A percentile compares a stretch with the other conserved stretches of the same genome.
These are phyloP conservation scores for Idaea straminata DNA, from an alignment of 2,888 invertebrate species.

Conservation along the genomic window DNA sequence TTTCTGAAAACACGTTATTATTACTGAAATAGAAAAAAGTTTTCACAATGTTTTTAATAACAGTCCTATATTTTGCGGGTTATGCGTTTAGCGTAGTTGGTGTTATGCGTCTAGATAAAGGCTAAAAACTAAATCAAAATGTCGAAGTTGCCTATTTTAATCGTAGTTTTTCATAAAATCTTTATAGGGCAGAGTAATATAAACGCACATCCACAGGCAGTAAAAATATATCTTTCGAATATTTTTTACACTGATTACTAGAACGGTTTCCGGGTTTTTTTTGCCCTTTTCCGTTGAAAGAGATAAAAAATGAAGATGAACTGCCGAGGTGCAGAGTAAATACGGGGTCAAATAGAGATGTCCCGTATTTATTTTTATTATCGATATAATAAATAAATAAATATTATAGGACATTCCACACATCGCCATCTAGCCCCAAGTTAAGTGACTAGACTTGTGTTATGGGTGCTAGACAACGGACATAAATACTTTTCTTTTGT, in stretches of 20 bases:
- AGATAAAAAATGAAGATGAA: conserved; percentile 79
- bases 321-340: conserved; percentile 78
- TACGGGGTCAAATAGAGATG: conserved; percentile 65
- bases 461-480: too few relatives aligned
- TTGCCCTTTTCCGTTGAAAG: conserved; percentile 74
- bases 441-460: too few relatives aligned
- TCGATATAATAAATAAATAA: too few relatives aligned
- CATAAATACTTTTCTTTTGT: too few relatives aligned
- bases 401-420: too few relatives aligned
- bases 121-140: not conserved
- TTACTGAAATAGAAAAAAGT: too few relatives aligned
- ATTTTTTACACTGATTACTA: conserved; percentile 77
- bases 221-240: conserved; percentile 55
- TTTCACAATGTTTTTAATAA: too few relatives aligned
- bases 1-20: too few relatives aligned
- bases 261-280: conserved; percentile 72
- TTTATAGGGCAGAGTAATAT: conserved; percentile 46
- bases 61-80: too few relatives aligned
- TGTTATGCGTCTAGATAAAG: too few relatives aligned
- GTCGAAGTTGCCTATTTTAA: not conserved
- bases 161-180: conserved; percentile 19
- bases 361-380: not conserved
- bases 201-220: conserved; percentile 49
- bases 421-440: too few relatives aligned
- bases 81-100: too few relatives aligned